Conservation (phyloP, 2,888 invertebrate genomes). For the Aspidiotus destructor region DNA sequence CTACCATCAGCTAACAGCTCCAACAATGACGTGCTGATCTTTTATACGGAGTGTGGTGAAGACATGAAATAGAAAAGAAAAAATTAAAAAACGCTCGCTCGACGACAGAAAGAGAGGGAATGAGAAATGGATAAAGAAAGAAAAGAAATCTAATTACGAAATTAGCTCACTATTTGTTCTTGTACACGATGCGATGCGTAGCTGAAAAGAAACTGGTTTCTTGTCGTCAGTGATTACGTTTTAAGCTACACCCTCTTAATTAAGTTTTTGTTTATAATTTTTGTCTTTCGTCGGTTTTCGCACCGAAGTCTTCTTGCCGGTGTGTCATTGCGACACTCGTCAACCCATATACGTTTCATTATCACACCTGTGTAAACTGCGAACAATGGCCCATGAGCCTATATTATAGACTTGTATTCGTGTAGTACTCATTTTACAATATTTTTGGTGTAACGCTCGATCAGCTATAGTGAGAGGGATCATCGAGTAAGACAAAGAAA, state of each 20-base stretch:
- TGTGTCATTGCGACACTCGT: constrained; percentile 26
- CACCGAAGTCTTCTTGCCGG: constrained; percentile 6
- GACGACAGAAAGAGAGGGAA: not conserved
- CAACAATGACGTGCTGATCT: constrained; percentile 23
- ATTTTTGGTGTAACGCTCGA: not conserved
- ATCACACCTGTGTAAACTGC: constrained; percentile 26
- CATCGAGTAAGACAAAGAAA: not conserved
- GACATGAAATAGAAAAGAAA: constrained; percentile 8
- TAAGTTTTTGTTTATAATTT: constrained; percentile 15
- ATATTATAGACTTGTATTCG: no score
- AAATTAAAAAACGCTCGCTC: no score
- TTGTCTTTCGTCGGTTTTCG: not conserved
- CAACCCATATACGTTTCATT: constrained; percentile 19
- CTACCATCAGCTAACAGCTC: constrained; percentile 30
- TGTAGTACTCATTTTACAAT: constrained; percentile 11
- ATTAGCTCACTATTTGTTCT: constrained; percentile 28
- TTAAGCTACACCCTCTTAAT: constrained; percentile 26
- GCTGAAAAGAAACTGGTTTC: constrained; percentile 24
- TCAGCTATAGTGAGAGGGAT: not conserved
- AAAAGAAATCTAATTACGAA: constrained; percentile 30
- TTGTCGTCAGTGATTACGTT: constrained; percentile 23
- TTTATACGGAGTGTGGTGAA: constrained; percentile 6
- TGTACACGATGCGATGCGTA: no score
- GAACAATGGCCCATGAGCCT: constrained; percentile 17
- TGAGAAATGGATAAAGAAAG: no score